Evolutionary conservation across 2,888 invertebrate genomes (phyloP).

Genomic region (Erpobdella octoculata): DNA sequence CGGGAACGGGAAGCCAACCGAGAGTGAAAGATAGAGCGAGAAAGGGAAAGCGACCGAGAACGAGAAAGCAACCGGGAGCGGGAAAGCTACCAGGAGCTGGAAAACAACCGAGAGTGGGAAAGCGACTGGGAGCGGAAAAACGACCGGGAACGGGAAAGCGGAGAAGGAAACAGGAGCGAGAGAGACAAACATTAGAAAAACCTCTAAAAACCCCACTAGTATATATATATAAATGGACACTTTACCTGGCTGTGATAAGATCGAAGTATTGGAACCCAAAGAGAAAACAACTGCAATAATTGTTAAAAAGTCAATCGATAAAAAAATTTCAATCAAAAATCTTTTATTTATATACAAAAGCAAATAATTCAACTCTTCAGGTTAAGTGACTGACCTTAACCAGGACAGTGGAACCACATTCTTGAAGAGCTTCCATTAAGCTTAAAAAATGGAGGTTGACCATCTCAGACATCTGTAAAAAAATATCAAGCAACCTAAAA

Average conservation of each 20-base stretch:
- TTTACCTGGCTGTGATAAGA: slow-evolving; percentile 75
- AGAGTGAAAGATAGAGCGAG: too few relatives aligned
- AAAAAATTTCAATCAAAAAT: background rate
- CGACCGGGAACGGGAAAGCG: too few relatives aligned
- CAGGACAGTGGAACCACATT: slow-evolving; percentile 84
- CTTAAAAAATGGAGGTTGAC: slow-evolving; percentile 92
- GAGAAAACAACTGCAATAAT: slow-evolving; percentile 61
- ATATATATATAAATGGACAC: too few relatives aligned
- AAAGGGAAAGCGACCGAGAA: too few relatives aligned
- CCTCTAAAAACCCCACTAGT: too few relatives aligned
- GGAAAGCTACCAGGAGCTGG: too few relatives aligned
- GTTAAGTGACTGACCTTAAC: slow-evolving; percentile 61
- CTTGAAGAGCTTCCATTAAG: slow-evolving; percentile 83
- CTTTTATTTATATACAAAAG: background rate
- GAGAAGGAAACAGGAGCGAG: too few relatives aligned
- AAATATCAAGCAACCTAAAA: slow-evolving; percentile 15
- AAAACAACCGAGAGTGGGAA: too few relatives aligned
- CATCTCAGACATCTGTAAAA: slow-evolving; percentile 79
- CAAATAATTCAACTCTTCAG: background rate
- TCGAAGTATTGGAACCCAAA: slow-evolving; percentile 90
- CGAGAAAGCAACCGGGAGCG: too few relatives aligned
- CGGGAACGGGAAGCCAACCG: too few relatives aligned
- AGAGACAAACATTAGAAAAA: too few relatives aligned
- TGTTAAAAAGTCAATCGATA: background rate
- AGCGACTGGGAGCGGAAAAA: too few relatives aligned